Evolutionary conservation across 2,113 vertebrate species (phyloP).

Genomic region (Ursus arctos): DNA sequence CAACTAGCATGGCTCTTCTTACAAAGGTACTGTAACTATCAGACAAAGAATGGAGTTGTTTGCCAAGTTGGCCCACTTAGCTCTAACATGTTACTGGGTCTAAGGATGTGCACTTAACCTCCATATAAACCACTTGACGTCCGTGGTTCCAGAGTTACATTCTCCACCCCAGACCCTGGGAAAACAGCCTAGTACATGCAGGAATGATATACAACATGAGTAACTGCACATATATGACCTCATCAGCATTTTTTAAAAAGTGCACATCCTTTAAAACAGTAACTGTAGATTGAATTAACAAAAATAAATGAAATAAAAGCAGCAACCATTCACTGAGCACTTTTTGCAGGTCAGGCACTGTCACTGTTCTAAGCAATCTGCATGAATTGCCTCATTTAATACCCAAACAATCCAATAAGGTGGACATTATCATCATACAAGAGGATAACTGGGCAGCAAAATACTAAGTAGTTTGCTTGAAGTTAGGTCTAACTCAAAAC

Average conservation of each 20-base stretch:
- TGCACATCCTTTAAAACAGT: background rate
- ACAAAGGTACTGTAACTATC: background rate
- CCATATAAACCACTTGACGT: background rate
- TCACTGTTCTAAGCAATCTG: background rate
- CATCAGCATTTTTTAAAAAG: background rate
- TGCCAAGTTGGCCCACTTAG: background rate
- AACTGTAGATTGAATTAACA: background rate
- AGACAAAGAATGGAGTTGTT: background rate
- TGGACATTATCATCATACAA: background rate
- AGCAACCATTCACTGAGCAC: background rate
- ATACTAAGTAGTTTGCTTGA: background rate
- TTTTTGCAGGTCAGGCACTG: background rate
- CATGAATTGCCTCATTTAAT: background rate
- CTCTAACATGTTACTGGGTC: background rate
- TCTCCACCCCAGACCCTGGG: background rate
- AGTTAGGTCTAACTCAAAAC: background rate
- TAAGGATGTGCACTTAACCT: background rate
- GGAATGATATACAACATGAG: background rate
- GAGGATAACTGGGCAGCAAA: background rate
- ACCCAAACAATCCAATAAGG: background rate
- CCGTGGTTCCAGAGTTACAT: background rate
- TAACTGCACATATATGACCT: background rate
- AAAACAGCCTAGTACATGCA: background rate
- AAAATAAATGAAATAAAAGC: background rate
- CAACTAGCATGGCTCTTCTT: background rate